Evolutionary conservation across 2,113 vertebrate species (phyloP).

Genomic region (Ellobius talpinus): DNA sequence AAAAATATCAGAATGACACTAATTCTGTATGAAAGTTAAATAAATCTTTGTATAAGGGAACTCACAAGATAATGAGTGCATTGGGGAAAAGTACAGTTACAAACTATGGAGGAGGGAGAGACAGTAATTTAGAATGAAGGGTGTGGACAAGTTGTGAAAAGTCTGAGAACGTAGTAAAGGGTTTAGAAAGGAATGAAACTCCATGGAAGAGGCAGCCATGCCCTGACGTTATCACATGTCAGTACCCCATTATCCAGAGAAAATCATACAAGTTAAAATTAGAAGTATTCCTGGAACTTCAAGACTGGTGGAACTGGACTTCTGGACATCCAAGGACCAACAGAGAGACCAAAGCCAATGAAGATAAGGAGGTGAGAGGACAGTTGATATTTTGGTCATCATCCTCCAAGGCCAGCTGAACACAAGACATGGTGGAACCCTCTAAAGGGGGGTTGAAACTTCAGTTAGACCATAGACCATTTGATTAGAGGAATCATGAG

Average conservation of each 20-base stretch:
- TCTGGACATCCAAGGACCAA: not conserved
- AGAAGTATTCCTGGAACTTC: not conserved
- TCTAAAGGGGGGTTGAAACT: no score
- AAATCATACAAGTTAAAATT: not conserved
- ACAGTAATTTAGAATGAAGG: not conserved
- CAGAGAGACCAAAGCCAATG: not conserved
- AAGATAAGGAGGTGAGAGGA: not conserved
- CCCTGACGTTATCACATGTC: not conserved
- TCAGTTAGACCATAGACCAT: not conserved
- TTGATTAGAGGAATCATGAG: not conserved
- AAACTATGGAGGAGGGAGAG: not conserved
- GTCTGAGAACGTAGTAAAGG: not conserved
- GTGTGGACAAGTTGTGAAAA: not conserved
- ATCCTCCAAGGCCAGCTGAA: not conserved
- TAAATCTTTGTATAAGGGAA: not conserved
- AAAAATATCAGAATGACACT: not conserved
- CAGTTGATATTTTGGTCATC: not conserved
- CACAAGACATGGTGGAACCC: not conserved
- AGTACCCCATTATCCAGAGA: not conserved
- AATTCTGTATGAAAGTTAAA: not conserved
- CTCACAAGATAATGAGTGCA: not conserved
- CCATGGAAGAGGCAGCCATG: not conserved
- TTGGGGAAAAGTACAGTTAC: not conserved
- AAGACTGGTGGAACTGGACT: not conserved
- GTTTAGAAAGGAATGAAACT: not conserved